Conservation (phyloP, 2,888 invertebrate species). For the Eucriotettix oculatus region DNA sequence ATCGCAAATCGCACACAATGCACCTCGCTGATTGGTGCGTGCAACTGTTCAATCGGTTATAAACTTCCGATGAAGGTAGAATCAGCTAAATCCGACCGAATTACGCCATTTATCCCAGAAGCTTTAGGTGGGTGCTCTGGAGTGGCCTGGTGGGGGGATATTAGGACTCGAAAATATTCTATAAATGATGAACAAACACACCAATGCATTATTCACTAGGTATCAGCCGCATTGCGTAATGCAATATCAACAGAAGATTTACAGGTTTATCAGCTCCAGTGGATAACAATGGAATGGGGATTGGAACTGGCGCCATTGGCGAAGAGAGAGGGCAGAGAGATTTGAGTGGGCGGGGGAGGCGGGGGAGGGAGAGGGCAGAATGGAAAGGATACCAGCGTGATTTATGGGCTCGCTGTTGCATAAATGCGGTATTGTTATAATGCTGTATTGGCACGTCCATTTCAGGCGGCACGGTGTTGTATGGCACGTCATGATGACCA, state of each 20-base stretch:
- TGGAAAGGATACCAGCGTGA: background rate
- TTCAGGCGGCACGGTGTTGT: no score
- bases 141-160: background rate
- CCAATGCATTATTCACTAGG: background rate
- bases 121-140: background rate
- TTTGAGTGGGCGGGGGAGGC: background rate
- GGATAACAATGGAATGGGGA: background rate
- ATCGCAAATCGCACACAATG: slow-evolving; percentile 5
- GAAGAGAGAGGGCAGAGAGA: background rate
- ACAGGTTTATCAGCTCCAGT: background rate
- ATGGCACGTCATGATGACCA: no score
- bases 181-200: background rate
- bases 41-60: background rate
- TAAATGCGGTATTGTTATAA: background rate
- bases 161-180: background rate
- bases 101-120: background rate
- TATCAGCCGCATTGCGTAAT: background rate
- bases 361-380: background rate
- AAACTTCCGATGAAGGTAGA: background rate
- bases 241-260: background rate
- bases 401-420: background rate
- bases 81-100: background rate
- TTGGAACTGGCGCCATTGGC: background rate
- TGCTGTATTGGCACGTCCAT: no score
- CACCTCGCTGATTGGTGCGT: background rate